These are phyloP conservation scores for Aphodius sticticus DNA, from an alignment of 2,888 invertebrate species.

Conservation along the genomic window DNA sequence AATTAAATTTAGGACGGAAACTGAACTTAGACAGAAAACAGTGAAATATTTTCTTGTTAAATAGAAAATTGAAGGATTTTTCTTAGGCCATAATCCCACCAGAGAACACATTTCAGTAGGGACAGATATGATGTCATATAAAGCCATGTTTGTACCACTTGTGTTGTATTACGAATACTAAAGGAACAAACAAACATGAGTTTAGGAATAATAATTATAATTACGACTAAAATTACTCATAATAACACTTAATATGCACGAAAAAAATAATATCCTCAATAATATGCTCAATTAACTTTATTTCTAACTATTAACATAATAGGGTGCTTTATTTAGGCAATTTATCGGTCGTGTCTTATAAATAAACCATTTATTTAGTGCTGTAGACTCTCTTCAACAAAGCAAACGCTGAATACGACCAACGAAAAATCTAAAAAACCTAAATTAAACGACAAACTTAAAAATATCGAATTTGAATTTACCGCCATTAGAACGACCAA, in stretches of 20 bases:
- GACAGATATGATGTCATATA: background rate
- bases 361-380: background rate
- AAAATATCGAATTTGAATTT: conserved; percentile 15
- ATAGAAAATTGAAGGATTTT: conserved; percentile 13
- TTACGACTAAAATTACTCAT: too few species aligned
- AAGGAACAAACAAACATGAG: background rate
- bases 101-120: background rate
- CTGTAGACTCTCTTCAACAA: conserved; percentile 25
- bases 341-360: background rate
- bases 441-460: background rate
- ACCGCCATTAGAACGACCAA: conserved; percentile 23
- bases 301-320: conserved; percentile 4
- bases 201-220: too few species aligned
- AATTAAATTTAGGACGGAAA: background rate
- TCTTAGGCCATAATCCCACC: conserved; percentile 15
- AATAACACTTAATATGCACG: too few species aligned
- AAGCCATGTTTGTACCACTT: background rate
- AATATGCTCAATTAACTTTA: background rate
- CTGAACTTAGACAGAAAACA: background rate
- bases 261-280: background rate
- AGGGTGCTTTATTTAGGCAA: background rate
- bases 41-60: conserved; percentile 9
- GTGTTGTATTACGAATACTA: background rate
- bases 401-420: conserved; percentile 29
- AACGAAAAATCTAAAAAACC: conserved; percentile 25